Conservation (phyloP, 2,113 vertebrate species). For the Pyxicephalus adspersus region DNA sequence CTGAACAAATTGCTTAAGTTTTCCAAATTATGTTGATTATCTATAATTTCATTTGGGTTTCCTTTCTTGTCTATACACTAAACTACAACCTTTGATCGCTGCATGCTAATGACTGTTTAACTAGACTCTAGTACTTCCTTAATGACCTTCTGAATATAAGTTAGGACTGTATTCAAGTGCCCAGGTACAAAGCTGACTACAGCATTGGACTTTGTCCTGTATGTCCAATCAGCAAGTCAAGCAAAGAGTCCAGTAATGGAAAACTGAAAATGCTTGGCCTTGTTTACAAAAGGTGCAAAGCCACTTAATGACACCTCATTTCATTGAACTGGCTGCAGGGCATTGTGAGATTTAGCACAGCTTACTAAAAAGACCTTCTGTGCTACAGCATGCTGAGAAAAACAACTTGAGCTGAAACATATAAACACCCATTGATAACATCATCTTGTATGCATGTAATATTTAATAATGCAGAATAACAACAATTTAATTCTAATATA, state of each 20-base stretch:
- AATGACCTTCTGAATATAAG: too few relatives aligned
- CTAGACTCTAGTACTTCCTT: too few relatives aligned
- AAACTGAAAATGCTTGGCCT: not conserved
- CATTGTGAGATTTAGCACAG: not conserved
- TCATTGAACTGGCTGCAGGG: conserved; percentile 6
- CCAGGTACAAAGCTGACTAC: too few relatives aligned
- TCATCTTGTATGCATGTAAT: not conserved
- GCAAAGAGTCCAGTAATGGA: not conserved
- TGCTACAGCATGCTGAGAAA: not conserved
- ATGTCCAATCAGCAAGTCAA: not conserved
- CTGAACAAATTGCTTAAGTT: too few relatives aligned
- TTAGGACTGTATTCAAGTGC: too few relatives aligned
- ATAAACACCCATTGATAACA: not conserved
- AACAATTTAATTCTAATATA: conserved; percentile 17
- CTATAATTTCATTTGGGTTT: too few relatives aligned
- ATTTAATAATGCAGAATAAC: not conserved
- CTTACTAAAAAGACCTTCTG: not conserved
- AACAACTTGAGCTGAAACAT: not conserved
- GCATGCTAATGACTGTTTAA: too few relatives aligned
- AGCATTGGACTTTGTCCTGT: too few relatives aligned
- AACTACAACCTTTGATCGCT: too few relatives aligned
- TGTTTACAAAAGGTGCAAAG: conserved; percentile 22
- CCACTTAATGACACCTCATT: conserved; percentile 11
- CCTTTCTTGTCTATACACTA: too few relatives aligned
- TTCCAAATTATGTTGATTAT: too few relatives aligned